A percentile compares a stretch with the other conserved stretches of the same genome.
These are phyloP conservation scores for Agrotis segetum DNA, from an alignment of 2,888 invertebrate species.

Conservation along the genomic window DNA sequence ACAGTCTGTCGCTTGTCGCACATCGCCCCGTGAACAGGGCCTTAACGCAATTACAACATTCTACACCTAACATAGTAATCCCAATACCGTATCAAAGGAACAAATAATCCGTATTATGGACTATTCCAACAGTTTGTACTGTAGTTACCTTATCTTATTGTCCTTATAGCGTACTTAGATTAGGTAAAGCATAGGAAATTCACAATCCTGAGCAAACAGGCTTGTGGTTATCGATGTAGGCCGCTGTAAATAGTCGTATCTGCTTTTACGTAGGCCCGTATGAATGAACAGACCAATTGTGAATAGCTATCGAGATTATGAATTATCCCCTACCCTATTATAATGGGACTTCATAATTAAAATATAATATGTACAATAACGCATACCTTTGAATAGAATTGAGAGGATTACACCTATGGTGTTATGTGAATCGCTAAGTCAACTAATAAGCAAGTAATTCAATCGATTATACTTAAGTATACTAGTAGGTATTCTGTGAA, in stretches of 20 bases:
- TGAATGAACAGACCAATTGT: neutral
- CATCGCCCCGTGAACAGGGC: neutral
- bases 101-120: slow-evolving; percentile 10
- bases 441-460: no score
- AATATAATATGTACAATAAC: no score
- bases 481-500: no score
- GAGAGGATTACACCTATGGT: no score
- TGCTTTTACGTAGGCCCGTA: neutral
- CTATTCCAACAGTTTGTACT: slow-evolving; percentile 16
- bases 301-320: neutral
- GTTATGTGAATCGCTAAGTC: no score
- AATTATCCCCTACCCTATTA: no score
- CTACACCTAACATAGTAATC: slow-evolving; percentile 12
- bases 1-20: no score
- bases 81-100: slow-evolving; percentile 13
- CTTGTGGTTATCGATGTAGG: slow-evolving; percentile 26
- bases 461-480: no score
- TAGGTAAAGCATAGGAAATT: slow-evolving; percentile 20
- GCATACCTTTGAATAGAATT: no score
- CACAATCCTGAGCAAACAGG: slow-evolving; percentile 20
- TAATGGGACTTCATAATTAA: no score
- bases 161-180: slow-evolving; percentile 23
- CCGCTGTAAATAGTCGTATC: slow-evolving; percentile 16
- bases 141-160: slow-evolving; percentile 17
- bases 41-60: slow-evolving; percentile 16